A percentile compares a stretch with the other conserved stretches of the same genome.
These are phyloP conservation scores for Mallotus villosus DNA, from an alignment of 2,797 vertebrate genomes.

Conservation along the genomic window DNA sequence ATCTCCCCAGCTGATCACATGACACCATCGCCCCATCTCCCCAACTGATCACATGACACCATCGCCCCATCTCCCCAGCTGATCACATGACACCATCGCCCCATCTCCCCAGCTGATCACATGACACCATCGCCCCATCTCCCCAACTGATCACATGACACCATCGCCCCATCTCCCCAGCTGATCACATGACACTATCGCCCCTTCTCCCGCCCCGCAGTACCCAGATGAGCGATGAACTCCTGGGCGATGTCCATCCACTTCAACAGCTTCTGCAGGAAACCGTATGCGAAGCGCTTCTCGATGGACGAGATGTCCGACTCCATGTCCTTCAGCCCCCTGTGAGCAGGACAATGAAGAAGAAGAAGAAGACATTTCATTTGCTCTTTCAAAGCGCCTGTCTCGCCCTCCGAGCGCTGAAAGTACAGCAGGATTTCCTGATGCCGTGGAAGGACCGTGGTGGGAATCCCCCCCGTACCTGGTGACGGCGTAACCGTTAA, in stretches of 20 bases:
- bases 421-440: too few species aligned
- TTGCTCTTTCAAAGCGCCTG: background rate
- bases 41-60: background rate
- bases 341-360: constrained; percentile 48
- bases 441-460: too few species aligned
- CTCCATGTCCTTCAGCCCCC: constrained; percentile 96
- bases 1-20: background rate
- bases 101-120: background rate
- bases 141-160: background rate
- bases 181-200: background rate
- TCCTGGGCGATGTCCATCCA: constrained; percentile 97
- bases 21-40: background rate
- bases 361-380: background rate
- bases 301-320: constrained; percentile 93
- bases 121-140: background rate
- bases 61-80: background rate
- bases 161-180: background rate
- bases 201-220: background rate
- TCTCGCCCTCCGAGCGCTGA: background rate
- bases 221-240: constrained; percentile 93
- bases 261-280: constrained; percentile 90
- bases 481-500: constrained; percentile 91
- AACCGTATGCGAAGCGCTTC: constrained; percentile 93
- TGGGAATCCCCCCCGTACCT: constrained; percentile 62
- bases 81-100: background rate